Conservation (phyloP, 2,797 vertebrate species). For the Coreius guichenoti region DNA sequence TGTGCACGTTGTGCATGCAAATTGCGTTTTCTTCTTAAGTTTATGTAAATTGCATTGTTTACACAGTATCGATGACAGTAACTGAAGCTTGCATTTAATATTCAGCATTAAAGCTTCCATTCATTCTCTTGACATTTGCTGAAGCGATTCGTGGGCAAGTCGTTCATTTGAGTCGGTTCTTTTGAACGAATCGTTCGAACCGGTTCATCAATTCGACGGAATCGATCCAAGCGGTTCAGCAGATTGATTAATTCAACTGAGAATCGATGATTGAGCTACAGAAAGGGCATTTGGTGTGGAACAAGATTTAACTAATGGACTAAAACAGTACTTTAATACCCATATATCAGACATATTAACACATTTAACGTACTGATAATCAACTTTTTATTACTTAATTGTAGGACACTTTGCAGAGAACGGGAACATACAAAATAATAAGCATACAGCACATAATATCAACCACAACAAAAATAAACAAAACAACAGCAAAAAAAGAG, state of each 20-base stretch:
- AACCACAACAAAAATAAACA: no score
- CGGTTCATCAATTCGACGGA: background rate
- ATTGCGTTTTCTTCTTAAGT: background rate
- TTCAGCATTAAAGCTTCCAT: background rate
- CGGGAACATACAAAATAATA: no score
- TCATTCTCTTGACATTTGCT: constrained; percentile 24
- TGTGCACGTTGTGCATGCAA: background rate
- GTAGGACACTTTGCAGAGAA: no score
- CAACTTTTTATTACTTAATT: background rate
- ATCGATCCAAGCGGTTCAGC: background rate
- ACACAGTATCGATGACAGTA: background rate
- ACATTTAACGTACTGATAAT: background rate
- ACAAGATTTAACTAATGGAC: background rate
- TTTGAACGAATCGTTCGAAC: background rate
- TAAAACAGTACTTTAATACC: background rate
- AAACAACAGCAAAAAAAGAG: no score
- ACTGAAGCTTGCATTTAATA: constrained; percentile 13
- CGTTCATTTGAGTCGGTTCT: background rate
- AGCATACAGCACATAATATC: no score
- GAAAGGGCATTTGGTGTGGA: background rate
- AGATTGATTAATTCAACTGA: background rate
- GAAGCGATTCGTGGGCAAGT: background rate
- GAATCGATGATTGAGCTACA: background rate
- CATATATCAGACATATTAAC: background rate
- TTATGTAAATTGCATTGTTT: background rate